A percentile compares a stretch with the other conserved stretches of the same genome.
phyloP scores from a whole-genome alignment of 1,140 invertebrate genomes.

The Drosophila carrolli region DNA sequence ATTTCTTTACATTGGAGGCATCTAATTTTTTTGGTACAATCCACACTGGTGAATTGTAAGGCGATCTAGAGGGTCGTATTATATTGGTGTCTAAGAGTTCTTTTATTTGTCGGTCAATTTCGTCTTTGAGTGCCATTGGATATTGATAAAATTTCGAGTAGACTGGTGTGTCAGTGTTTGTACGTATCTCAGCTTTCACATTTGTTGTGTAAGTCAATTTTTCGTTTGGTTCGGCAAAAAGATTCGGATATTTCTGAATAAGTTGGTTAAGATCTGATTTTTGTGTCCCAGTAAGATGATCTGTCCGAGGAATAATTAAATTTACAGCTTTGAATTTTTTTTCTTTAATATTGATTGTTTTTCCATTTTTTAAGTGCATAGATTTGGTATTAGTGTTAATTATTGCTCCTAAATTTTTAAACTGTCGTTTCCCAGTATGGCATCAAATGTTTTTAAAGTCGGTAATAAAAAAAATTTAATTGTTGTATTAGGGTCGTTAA shows the following conservation, averaged over 20 bases:
- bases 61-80: constrained; percentile 13
- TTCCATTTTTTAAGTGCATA: not conserved
- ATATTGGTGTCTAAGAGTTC: constrained; percentile 43
- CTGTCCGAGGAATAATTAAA: constrained; percentile 19
- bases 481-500: too few species aligned
- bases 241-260: constrained; percentile 5
- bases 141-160: constrained; percentile 47
- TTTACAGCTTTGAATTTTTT: constrained; percentile 37
- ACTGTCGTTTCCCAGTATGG: constrained; percentile 38
- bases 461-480: too few species aligned
- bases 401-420: constrained; percentile 31
- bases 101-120: constrained; percentile 32
- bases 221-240: too few species aligned
- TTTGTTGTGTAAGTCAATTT: too few species aligned
- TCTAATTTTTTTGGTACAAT: too few species aligned
- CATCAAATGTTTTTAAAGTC: constrained; percentile 19
- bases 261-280: constrained; percentile 8
- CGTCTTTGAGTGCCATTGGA: constrained; percentile 31
- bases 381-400: not conserved
- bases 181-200: constrained; percentile 44
- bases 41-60: too few species aligned
- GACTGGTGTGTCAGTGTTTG: constrained; percentile 25
- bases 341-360: constrained; percentile 21
- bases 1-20: not conserved
- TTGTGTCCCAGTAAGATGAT: constrained; percentile 9